These are phyloP conservation scores for Agrilus planipennis DNA, from an alignment of 1,140 invertebrate species.

Conservation along the genomic window DNA sequence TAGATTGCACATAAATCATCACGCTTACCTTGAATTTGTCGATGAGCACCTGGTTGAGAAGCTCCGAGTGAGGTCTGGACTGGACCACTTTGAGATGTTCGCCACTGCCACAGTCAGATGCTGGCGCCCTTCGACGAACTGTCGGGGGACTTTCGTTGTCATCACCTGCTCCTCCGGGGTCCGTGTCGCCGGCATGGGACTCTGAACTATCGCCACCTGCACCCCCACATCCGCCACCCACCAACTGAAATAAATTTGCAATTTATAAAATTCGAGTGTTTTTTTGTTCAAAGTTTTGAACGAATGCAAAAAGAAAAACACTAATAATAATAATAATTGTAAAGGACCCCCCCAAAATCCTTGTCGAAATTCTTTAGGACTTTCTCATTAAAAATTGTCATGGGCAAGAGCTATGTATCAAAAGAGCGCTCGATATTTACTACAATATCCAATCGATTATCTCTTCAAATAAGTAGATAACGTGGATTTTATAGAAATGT, in stretches of 20 bases:
- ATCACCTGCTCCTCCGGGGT: conserved; percentile 40
- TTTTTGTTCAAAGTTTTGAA: too few species aligned
- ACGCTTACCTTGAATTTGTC: conserved; percentile 51
- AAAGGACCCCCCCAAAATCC: too few species aligned
- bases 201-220: conserved; percentile 45
- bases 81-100: too few species aligned
- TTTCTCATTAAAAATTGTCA: not conserved
- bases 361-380: too few species aligned
- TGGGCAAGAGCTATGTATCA: too few species aligned
- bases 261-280: too few species aligned
- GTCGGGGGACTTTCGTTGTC: conserved; percentile 45
- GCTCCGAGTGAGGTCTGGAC: conserved; percentile 45
- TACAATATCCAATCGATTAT: not conserved
- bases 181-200: conserved; percentile 49
- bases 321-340: too few species aligned
- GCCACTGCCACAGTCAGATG: conserved; percentile 17
- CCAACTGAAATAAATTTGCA: conserved; percentile 41
- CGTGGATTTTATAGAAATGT: not conserved
- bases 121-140: conserved; percentile 31
- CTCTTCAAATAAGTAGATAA: too few species aligned
- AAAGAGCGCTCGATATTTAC: not conserved
- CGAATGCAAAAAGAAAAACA: too few species aligned
- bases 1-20: too few species aligned
- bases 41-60: conserved; percentile 48
- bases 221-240: conserved; percentile 38